Evolutionary conservation across 2,797 vertebrate genomes (phyloP).

Genomic region (Gadopsis marmoratus): DNA sequence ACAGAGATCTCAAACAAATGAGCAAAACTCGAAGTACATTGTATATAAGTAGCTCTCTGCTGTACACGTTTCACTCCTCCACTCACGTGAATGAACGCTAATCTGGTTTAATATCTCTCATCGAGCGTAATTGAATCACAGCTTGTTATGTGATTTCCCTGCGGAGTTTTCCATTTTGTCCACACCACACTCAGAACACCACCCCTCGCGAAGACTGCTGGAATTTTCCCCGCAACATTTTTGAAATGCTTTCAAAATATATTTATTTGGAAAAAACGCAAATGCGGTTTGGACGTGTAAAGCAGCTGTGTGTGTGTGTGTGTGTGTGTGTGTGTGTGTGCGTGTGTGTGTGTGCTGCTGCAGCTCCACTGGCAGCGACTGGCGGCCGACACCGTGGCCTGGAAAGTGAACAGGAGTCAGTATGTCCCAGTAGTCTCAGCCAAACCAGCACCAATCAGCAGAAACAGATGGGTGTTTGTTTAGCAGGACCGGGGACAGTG

Average conservation of each 20-base stretch:
- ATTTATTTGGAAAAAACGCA: slow-evolving; percentile 73
- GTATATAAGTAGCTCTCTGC: slow-evolving; percentile 13
- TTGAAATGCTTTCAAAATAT: slow-evolving; percentile 55
- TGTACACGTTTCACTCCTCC: slow-evolving; percentile 27
- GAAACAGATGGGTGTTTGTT: slow-evolving; percentile 80
- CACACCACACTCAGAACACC: slow-evolving; percentile 27
- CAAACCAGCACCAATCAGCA: slow-evolving; percentile 77
- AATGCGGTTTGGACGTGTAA: slow-evolving; percentile 50
- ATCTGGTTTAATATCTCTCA: slow-evolving; percentile 53
- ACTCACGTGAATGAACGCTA: slow-evolving; percentile 51
- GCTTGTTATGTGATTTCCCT: slow-evolving; percentile 62
- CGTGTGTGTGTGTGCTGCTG: slow-evolving; percentile 17
- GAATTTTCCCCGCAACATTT: slow-evolving; percentile 59
- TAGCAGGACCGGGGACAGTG: slow-evolving; percentile 62
- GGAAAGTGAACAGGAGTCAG: slow-evolving; percentile 67
- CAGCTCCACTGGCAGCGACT: slow-evolving; percentile 40
- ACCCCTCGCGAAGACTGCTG: slow-evolving; percentile 29
- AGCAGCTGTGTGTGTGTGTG: slow-evolving; percentile 41
- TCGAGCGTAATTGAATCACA: slow-evolving; percentile 50
- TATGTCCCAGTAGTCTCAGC: slow-evolving; percentile 60
- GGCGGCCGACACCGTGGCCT: slow-evolving; percentile 47
- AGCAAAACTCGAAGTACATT: background rate
- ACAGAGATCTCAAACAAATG: background rate
- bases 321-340: slow-evolving; percentile 24
- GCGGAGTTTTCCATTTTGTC: slow-evolving; percentile 48